Evolutionary conservation across 1,140 invertebrate genomes (phyloP), one percentile per base, ranked within the genome.

Genomic region (Geopemphigus sp.): DNA sequence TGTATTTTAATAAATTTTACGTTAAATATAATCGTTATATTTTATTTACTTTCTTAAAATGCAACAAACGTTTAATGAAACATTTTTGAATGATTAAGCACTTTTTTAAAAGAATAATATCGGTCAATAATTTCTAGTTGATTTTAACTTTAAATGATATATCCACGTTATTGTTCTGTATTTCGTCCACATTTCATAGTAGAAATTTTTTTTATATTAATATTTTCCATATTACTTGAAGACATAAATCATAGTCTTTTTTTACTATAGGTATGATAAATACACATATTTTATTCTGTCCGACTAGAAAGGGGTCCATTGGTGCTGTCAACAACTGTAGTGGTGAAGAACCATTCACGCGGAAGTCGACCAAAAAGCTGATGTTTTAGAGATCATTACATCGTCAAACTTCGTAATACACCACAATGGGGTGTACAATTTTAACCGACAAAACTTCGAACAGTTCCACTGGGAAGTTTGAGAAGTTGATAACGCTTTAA

Each of bases 241-340:
- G 47, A 72, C 68, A 72, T 72, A 19, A 72, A 72, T 72, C 68
- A 72, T 53, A 70, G 24, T 12, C 5, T 72, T 53, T 54, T 72
- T 54, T 19, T 29, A 53, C 11, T 47, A 53, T 54, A 72, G 24
- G 24, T 72, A 54, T 54, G 29, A 72, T 29, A 54, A 72, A 24
- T 54, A 70, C 8, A 39, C 45, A 70, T 70, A 72, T 72, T 72
- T 72, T 72, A 72, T 72, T 72, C 17, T 72, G 26, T 54, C 68
- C 54, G 66, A 53, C 66, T 29, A 70, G 15, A 70, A 70, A 26
- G 5, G 10, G 10, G 17, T 19, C 22, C 17, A 11, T 72, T 54
- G 10, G 47, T 72, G 24, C 50, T 54, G 50, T 72, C 68, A 29
- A 54, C 68, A 54, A 54, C 66, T 72, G 24, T 72, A 4, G 50